phyloP scores from a whole-genome alignment of 2,797 vertebrate genomes.

The Tadarida brasiliensis region DNA sequence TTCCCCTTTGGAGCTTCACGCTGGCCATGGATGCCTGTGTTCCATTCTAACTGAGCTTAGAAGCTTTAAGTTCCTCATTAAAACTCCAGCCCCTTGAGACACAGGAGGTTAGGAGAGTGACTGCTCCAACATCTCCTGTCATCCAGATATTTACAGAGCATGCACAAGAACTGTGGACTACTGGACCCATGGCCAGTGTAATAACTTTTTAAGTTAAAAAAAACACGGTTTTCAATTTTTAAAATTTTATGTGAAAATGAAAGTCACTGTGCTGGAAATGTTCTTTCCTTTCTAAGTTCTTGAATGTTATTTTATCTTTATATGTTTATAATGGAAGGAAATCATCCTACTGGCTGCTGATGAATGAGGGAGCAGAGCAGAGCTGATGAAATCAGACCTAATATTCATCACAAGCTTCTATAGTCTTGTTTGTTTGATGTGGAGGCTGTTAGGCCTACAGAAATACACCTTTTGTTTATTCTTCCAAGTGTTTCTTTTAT shows the following conservation, averaged over 20 bases:
- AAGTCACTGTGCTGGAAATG: not conserved
- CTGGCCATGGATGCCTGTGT: not conserved
- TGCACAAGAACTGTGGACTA: not conserved
- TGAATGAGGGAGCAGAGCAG: not conserved
- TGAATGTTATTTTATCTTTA: constrained; percentile 30
- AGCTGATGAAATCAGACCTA: constrained; percentile 5
- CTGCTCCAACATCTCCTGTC: not conserved
- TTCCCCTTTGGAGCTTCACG: not conserved
- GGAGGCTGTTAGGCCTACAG: not conserved
- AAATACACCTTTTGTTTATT: constrained; percentile 80
- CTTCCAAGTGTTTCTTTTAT: constrained; percentile 79
- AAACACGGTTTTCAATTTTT: not conserved
- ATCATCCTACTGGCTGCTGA: not conserved
- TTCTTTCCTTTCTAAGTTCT: constrained; percentile 7
- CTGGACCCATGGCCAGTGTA: not conserved
- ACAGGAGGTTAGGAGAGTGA: not conserved
- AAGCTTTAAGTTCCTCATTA: not conserved
- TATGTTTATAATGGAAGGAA: constrained; percentile 10
- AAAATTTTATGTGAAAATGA: not conserved
- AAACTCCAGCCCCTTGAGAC: not conserved
- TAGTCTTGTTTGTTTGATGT: constrained; percentile 34
- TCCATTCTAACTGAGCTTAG: constrained; percentile 13
- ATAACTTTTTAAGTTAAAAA: constrained; percentile 40
- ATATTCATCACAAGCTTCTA: not conserved
- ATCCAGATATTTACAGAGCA: not conserved